Conservation (phyloP, 2,797 vertebrate genomes). For the Columba guinea region DNA sequence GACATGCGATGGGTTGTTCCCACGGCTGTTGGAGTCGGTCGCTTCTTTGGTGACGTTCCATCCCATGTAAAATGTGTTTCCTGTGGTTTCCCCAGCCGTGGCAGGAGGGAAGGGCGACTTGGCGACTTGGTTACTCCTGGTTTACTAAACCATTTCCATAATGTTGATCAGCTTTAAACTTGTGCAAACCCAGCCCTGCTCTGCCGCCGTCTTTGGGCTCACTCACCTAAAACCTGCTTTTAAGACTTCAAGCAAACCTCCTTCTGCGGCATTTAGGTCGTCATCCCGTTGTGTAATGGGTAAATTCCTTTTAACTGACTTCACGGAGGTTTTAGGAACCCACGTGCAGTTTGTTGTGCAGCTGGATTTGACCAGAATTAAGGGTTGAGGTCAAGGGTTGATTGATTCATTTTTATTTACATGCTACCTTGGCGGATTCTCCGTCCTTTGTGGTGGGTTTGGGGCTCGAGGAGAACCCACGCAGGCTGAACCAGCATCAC, state of each 20-base stretch:
- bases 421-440: rapidly evolving
- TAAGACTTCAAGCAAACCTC: neutral
- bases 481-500: neutral
- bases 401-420: neutral
- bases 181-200: neutral
- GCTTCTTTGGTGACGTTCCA: neutral
- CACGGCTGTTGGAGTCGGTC: neutral
- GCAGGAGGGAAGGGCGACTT: neutral
- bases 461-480: neutral
- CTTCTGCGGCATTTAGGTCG: neutral
- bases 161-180: neutral
- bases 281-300: slow-evolving; percentile 25
- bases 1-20: neutral
- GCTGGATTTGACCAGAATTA: neutral
- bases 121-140: neutral
- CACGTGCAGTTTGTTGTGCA: neutral
- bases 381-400: neutral
- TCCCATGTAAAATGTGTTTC: neutral
- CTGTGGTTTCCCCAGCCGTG: neutral
- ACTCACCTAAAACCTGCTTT: neutral
- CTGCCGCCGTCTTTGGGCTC: neutral
- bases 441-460: neutral
- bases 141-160: neutral
- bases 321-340: neutral
- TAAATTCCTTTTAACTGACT: slow-evolving; percentile 33